Conservation (phyloP, 2,888 invertebrate genomes). For the Chydorus sphaericus region DNA sequence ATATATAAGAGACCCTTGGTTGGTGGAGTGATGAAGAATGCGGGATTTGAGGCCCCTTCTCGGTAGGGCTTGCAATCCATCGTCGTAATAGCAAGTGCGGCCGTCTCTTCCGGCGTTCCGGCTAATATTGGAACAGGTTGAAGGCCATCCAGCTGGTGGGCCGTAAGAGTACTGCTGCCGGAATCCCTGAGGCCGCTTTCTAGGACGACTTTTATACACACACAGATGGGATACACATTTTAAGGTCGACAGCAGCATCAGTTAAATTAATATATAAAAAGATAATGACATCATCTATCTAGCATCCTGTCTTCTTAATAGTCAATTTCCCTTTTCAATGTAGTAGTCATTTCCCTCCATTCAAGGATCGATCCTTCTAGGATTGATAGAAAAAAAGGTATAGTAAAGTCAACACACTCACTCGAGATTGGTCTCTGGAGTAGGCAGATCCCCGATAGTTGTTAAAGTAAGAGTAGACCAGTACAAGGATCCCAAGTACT, state of each 20-base stretch:
- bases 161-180: not conserved
- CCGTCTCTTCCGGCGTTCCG: constrained; percentile 5
- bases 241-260: too few relatives aligned
- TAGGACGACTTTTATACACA: not conserved
- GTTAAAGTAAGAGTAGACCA: constrained; percentile 93
- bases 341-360: too few relatives aligned
- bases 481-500: constrained; percentile 86
- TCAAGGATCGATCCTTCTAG: too few relatives aligned
- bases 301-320: too few relatives aligned
- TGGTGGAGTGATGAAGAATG: constrained; percentile 75
- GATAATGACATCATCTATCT: too few relatives aligned
- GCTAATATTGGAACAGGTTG: too few relatives aligned
- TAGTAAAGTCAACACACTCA: constrained; percentile 41
- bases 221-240: too few relatives aligned
- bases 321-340: too few relatives aligned
- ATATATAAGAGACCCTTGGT: constrained; percentile 57
- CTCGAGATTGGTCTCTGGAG: constrained; percentile 92
- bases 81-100: constrained; percentile 26
- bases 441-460: constrained; percentile 89
- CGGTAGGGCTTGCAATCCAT: constrained; percentile 76
- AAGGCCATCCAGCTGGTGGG: not conserved
- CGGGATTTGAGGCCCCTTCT: constrained; percentile 80
- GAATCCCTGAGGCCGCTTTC: not conserved
- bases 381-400: not conserved
- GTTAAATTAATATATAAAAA: too few relatives aligned